A percentile compares a stretch with the other conserved stretches of the same genome.
Conservation (phyloP, 2,797 vertebrate species). For the Myoxocephalus aenaeus region DNA sequence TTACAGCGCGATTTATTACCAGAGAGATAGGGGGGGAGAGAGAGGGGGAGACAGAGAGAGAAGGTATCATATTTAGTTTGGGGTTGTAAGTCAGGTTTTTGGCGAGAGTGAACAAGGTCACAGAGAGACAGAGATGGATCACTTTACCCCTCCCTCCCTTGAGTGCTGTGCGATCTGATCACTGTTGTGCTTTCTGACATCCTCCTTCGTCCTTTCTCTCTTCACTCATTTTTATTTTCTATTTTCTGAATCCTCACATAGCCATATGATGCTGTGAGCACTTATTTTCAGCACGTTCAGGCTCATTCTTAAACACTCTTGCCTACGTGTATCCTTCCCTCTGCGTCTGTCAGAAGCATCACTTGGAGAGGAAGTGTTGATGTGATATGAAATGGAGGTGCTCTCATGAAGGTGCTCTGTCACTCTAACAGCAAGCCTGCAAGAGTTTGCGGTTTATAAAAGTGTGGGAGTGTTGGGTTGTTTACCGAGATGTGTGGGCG, state of each 20-base stretch:
- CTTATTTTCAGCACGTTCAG: background rate
- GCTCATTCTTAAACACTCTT: conserved; percentile 17
- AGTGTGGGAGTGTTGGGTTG: conserved; percentile 70
- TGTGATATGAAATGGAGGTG: conserved; percentile 65
- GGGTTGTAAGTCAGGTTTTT: conserved; percentile 86
- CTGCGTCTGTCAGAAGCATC: conserved; percentile 47
- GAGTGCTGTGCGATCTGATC: conserved; percentile 82
- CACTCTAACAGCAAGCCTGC: conserved; percentile 62
- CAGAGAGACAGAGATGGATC: conserved; percentile 74
- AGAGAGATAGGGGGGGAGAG: conserved; percentile 37
- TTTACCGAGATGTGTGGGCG: conserved; percentile 75
- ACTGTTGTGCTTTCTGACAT: conserved; percentile 74
- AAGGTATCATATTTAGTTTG: conserved; percentile 87
- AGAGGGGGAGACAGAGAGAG: conserved; percentile 41
- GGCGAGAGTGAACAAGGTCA: conserved; percentile 85
- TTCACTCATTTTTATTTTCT: conserved; percentile 36
- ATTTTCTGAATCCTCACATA: conserved; percentile 50
- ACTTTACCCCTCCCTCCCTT: conserved; percentile 75
- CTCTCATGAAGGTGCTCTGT: too few species aligned
- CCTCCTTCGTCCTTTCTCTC: conserved; percentile 43
- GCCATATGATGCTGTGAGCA: conserved; percentile 19
- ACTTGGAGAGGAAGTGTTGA: conserved; percentile 57
- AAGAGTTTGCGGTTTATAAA: conserved; percentile 63
- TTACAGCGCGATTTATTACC: conserved; percentile 84
- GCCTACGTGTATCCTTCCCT: conserved; percentile 9